Evolutionary conservation across 1,140 invertebrate species (phyloP).

Genomic region (Zeugodacus cucurbitae): DNA sequence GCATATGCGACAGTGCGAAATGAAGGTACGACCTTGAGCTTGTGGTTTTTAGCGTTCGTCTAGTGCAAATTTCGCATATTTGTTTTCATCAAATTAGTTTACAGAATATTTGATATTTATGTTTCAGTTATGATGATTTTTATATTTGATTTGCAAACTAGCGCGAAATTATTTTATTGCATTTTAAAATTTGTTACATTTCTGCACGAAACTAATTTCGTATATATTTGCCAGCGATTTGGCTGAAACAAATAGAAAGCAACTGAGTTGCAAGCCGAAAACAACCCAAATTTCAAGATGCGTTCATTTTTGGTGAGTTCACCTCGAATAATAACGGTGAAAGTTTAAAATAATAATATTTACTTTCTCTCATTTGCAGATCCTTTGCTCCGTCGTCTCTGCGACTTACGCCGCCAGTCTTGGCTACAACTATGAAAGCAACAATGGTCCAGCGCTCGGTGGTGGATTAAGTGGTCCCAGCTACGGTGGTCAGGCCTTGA

Average conservation of each 20-base stretch:
- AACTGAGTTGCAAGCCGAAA: not conserved
- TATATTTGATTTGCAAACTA: not conserved
- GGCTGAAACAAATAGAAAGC: not conserved
- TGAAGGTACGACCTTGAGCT: too few relatives aligned
- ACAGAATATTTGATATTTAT: not conserved
- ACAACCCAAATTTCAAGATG: not conserved
- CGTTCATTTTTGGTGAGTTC: slow-evolving; percentile 36
- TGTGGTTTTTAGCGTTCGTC: not conserved
- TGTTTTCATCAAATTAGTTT: not conserved
- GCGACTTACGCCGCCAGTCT: slow-evolving; percentile 58
- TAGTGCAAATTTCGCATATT: not conserved
- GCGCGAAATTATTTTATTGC: not conserved
- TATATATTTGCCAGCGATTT: not conserved
- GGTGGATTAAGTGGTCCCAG: slow-evolving; percentile 54
- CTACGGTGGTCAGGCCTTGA: slow-evolving; percentile 36
- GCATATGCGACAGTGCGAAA: too few relatives aligned
- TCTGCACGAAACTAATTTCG: not conserved
- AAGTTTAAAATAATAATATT: not conserved
- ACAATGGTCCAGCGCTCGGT: slow-evolving; percentile 51
- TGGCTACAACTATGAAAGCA: slow-evolving; percentile 57
- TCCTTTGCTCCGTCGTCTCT: slow-evolving; percentile 54
- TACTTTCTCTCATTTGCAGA: slow-evolving; percentile 43
- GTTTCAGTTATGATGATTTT: not conserved
- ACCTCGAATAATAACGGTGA: not conserved
- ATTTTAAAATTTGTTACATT: not conserved